phyloP scores from a whole-genome alignment of 1,140 invertebrate species.

The Penaeus japonicus region DNA sequence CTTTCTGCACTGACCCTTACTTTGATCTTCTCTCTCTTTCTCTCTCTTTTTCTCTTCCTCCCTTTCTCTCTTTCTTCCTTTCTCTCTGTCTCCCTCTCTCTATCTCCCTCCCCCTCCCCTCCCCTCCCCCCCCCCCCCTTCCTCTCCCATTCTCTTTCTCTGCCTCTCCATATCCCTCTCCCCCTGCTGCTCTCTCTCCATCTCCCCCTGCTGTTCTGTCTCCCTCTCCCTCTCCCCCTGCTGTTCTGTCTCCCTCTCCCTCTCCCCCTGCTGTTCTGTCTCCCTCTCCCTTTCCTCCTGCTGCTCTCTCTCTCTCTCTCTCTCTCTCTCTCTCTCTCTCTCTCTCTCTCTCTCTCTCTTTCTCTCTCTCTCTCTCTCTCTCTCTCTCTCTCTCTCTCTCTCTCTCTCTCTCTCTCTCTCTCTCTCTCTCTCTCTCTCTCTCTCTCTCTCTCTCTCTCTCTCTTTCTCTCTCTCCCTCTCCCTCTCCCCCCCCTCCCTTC shows the following conservation, averaged over 20 bases:
- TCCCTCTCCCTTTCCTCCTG: not conserved
- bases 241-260: not conserved
- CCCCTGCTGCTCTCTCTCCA: not conserved
- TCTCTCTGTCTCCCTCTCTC: not conserved
- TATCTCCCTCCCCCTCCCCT: not conserved
- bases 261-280: not conserved
- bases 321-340: not conserved
- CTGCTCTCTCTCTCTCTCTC: not conserved
- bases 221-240: not conserved
- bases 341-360: not conserved
- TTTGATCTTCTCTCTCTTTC: too few relatives aligned
- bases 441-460: not conserved
- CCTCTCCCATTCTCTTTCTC: not conserved
- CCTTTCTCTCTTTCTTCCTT: not conserved
- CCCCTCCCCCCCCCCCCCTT: not conserved
- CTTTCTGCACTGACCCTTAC: too few relatives aligned
- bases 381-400: not conserved
- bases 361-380: not conserved
- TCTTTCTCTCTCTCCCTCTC: not conserved
- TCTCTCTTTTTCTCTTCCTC: slow-evolving; percentile 30
- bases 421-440: not conserved
- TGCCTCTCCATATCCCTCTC: not conserved
- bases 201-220: not conserved
- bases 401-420: not conserved
- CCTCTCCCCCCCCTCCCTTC: not conserved